phyloP scores from a whole-genome alignment of 2,797 vertebrate species.

The Lepus townsendii region DNA sequence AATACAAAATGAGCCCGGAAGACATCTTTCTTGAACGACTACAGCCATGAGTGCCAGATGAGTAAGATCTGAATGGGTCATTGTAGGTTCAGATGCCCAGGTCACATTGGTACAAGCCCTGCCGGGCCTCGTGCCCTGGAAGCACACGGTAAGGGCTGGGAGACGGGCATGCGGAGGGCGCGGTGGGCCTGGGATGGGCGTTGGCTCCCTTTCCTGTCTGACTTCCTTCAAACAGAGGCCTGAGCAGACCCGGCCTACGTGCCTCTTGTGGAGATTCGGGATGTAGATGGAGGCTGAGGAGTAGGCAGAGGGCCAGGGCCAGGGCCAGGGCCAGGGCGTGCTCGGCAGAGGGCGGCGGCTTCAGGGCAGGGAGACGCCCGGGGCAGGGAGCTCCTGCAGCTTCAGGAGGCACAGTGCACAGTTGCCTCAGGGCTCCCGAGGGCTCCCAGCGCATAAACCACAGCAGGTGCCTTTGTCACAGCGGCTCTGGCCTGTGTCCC shows the following conservation, averaged over 20 bases:
- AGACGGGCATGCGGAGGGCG: neutral
- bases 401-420: neutral
- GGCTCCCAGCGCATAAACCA: neutral
- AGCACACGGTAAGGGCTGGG: too few species aligned
- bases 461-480: neutral
- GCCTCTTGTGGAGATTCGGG: neutral
- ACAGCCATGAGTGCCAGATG: neutral
- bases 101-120: neutral
- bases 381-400: neutral
- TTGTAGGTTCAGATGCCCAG: neutral
- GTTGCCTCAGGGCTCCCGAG: neutral
- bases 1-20: neutral
- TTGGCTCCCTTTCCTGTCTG: neutral
- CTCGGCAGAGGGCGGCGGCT: fast-evolving
- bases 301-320: neutral
- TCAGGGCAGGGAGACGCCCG: neutral
- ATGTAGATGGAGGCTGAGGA: neutral
- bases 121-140: fast-evolving
- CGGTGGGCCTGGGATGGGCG: fast-evolving
- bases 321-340: neutral
- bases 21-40: neutral
- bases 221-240: neutral
- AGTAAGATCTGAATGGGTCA: neutral
- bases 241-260: too few species aligned
- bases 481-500: neutral